phyloP scores from a whole-genome alignment of 2,797 vertebrate species.

The Phataginus tetradactyla region DNA sequence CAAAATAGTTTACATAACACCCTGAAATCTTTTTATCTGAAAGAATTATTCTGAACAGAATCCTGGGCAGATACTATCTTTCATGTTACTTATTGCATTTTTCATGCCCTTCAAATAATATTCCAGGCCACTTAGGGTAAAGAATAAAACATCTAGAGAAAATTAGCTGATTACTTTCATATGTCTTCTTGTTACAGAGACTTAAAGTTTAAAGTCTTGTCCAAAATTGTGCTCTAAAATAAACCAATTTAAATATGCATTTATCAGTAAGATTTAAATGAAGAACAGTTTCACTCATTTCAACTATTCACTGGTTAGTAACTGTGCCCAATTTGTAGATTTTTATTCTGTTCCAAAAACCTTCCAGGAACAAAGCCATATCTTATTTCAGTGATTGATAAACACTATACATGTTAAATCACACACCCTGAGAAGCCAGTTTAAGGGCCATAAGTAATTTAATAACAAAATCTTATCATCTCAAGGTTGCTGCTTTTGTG shows the following conservation, averaged over 20 bases:
- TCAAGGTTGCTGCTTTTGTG: constrained; percentile 27
- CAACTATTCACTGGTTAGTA: constrained; percentile 54
- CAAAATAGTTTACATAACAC: constrained; percentile 45
- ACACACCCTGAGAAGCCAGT: neutral
- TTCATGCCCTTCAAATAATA: constrained; percentile 69
- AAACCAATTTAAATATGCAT: constrained; percentile 76
- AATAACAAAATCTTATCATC: neutral
- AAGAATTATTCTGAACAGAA: constrained; percentile 59
- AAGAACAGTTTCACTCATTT: constrained; percentile 65
- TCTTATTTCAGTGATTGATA: constrained; percentile 47
- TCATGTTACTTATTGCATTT: constrained; percentile 46
- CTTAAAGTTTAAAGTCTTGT: constrained; percentile 74
- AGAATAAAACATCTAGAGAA: constrained; percentile 67
- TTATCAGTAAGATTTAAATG: constrained; percentile 74
- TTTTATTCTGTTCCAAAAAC: constrained; percentile 62
- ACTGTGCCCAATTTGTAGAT: constrained; percentile 71
- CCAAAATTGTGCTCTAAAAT: constrained; percentile 71
- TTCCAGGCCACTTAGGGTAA: constrained; percentile 72
- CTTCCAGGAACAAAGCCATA: constrained; percentile 70
- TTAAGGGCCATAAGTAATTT: constrained; percentile 28
- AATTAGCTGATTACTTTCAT: constrained; percentile 71
- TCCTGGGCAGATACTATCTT: constrained; percentile 13
- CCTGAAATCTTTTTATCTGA: constrained; percentile 8
- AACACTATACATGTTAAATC: neutral
- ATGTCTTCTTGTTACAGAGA: constrained; percentile 71